These are phyloP conservation scores for Engraulis encrasicolus DNA, from an alignment of 2,113 vertebrate genomes.

Conservation along the genomic window DNA sequence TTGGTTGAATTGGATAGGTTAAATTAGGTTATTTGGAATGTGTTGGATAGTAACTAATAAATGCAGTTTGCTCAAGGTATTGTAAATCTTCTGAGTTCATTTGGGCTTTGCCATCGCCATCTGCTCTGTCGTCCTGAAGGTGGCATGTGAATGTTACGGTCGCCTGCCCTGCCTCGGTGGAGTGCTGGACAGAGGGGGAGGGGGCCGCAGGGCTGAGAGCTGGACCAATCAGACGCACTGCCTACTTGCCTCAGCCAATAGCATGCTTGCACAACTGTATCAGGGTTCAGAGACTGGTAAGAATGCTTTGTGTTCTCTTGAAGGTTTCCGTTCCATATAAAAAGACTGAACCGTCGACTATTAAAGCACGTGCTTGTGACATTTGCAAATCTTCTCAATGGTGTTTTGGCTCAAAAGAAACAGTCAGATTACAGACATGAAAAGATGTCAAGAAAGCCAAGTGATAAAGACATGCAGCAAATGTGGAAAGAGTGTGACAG, in stretches of 20 bases:
- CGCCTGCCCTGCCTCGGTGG: slow-evolving; percentile 82
- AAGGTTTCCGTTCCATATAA: too few species aligned
- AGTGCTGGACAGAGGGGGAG: slow-evolving; percentile 82
- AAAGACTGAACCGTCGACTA: too few species aligned
- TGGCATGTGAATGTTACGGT: slow-evolving; percentile 87
- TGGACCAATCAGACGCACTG: slow-evolving; percentile 88
- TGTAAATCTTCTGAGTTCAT: not conserved
- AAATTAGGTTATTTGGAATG: too few species aligned
- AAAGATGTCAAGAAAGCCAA: too few species aligned
- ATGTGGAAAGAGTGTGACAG: too few species aligned
- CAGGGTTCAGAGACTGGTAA: slow-evolving; percentile 81
- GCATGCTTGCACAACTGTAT: slow-evolving; percentile 78
- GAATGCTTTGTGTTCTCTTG: not conserved
- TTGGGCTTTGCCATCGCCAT: not conserved
- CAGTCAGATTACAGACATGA: too few species aligned
- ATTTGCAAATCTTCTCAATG: not conserved
- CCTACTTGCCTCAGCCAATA: slow-evolving; percentile 81
- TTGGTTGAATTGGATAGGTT: too few species aligned
- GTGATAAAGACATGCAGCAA: too few species aligned
- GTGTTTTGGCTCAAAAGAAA: not conserved
- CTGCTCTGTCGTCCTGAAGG: slow-evolving; percentile 58
- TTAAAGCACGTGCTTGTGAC: too few species aligned
- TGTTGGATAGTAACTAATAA: too few species aligned
- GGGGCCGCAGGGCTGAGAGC: slow-evolving; percentile 76
- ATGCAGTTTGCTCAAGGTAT: too few species aligned